Evolutionary conservation across 2,888 invertebrate species (phyloP).

Genomic region (Hedychridium roseum): DNA sequence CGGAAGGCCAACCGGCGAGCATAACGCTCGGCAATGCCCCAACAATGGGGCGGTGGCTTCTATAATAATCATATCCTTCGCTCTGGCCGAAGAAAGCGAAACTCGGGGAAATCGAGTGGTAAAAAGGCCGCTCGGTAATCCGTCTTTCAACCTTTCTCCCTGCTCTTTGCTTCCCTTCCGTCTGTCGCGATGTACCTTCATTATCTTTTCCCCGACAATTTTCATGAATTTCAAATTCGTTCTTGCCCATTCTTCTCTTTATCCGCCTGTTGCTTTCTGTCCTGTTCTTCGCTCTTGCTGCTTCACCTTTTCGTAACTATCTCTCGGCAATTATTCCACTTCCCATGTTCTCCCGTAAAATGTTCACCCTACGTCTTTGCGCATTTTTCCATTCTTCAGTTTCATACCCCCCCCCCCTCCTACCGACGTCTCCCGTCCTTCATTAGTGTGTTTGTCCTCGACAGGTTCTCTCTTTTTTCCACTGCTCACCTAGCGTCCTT

Average conservation of each 20-base stretch:
- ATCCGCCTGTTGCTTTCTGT: slow-evolving; percentile 16
- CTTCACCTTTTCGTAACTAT: slow-evolving; percentile 22
- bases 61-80: slow-evolving; percentile 59
- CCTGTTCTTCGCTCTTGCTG: slow-evolving; percentile 14
- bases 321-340: slow-evolving; percentile 17
- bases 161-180: slow-evolving; percentile 24
- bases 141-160: slow-evolving; percentile 27
- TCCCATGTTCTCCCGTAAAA: too few relatives aligned
- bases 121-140: slow-evolving; percentile 34
- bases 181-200: too few relatives aligned
- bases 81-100: slow-evolving; percentile 29
- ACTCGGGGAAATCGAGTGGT: slow-evolving; percentile 31
- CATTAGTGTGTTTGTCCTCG: too few relatives aligned
- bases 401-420: too few relatives aligned
- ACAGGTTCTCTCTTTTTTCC: neutral
- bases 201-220: too few relatives aligned
- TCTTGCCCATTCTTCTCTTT: slow-evolving; percentile 15
- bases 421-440: too few relatives aligned
- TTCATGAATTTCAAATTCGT: too few relatives aligned
- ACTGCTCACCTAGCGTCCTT: neutral
- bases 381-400: too few relatives aligned
- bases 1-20: neutral
- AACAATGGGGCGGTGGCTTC: slow-evolving; percentile 55
- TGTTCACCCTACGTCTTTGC: too few relatives aligned
- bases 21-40: neutral